These are phyloP conservation scores for Paralvinella palmiformis DNA, from an alignment of 1,140 invertebrate genomes.

Conservation along the genomic window DNA sequence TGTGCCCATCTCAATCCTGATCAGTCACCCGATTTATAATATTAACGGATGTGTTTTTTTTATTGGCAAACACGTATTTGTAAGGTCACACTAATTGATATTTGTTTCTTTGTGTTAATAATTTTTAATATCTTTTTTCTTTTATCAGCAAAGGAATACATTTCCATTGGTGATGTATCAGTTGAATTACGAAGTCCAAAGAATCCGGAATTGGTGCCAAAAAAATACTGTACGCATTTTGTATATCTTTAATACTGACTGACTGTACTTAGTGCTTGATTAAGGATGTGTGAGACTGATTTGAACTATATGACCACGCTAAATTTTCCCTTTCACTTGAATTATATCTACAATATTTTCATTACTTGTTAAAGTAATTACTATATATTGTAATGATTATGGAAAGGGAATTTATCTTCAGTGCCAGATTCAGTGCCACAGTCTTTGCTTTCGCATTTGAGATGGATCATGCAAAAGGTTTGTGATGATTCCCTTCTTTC, in stretches of 20 bases:
- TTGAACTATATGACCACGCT: conserved; percentile 8
- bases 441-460: conserved; percentile 70
- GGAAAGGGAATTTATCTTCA: conserved; percentile 21
- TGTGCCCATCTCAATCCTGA: neutral
- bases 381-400: neutral
- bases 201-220: conserved; percentile 70
- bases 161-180: conserved; percentile 36
- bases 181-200: conserved; percentile 28
- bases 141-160: conserved; percentile 16
- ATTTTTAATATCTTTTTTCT: neutral
- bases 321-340: conserved; percentile 18
- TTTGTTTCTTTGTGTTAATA: neutral
- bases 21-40: neutral
- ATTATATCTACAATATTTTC: conserved; percentile 8
- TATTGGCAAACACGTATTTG: neutral
- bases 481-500: neutral
- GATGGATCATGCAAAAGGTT: conserved; percentile 94
- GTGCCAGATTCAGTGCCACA: conserved; percentile 56
- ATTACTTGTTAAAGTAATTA: conserved; percentile 8
- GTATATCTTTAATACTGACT: conserved; percentile 26
- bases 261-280: conserved; percentile 19
- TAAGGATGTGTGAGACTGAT: neutral
- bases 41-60: neutral
- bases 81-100: neutral
- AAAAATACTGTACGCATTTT: conserved; percentile 69